Evolutionary conservation across 2,888 invertebrate genomes (phyloP), one percentile per base, ranked within the genome.

Genomic region (Eupeodes latifasciatus): DNA sequence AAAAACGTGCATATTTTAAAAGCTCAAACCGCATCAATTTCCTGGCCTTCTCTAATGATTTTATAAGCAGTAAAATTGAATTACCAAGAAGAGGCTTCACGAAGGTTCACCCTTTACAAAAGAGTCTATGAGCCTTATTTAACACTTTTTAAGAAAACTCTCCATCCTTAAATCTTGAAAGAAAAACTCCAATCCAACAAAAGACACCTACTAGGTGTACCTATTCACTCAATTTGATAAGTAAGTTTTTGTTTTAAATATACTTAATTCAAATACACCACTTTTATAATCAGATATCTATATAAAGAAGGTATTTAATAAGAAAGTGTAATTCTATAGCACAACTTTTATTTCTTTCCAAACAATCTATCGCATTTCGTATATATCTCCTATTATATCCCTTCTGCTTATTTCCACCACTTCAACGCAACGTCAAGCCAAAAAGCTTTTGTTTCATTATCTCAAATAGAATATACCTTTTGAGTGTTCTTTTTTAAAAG

Each of bases 401-500:
- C 19, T 66, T 16, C 16, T 9, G 2, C 16, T 36, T 36, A 27
- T 27, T 27, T 27, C 27, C 47, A 66, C 47, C 5, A 55, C 16
- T 40, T 55, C 27, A 27, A 27, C 27, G 2, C 9, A 9, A 3
- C 71, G 55, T 44, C 55, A 55, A 49, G 49, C 27, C 27, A 44
- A 55, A 71, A 55, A 72, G 72, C 72, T 47, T 66, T 66, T 72
- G 59, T n/a, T 72, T 59, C 57, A 72, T 72, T 72, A 67, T 74
- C 49, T 55, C 34, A 11, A 53, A 12, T 9, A 64, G 27, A 12
- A 55, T 12, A 55, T 12, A 66, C 40, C 40, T 53, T 40, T 59
- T 59, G 12, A 67, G 27, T 57, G 59, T 64, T 81, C 55, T 61
- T 69, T 61, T 16, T 49, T 1, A 27, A 12, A 57, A 57, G 59